Conservation (phyloP, 2,888 invertebrate genomes). For the Actias luna region DNA sequence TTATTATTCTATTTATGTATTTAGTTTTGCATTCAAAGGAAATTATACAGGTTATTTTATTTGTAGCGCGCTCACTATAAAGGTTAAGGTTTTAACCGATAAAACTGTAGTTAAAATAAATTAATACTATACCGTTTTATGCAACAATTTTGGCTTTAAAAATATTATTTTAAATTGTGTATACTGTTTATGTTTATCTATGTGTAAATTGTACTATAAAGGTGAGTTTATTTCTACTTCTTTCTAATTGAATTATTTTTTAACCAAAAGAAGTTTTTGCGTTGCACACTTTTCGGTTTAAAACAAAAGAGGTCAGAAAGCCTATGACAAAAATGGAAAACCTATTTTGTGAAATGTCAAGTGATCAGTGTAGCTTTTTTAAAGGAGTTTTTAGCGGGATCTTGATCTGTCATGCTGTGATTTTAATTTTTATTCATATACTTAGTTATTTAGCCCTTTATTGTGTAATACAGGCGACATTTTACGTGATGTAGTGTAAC, state of each 20-base stretch:
- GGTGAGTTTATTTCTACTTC: background rate
- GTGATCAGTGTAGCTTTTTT: slow-evolving; percentile 17
- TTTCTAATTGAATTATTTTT: background rate
- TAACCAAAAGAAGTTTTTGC: background rate
- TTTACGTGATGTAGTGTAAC: no score
- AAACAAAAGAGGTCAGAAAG: background rate
- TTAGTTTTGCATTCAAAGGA: background rate
- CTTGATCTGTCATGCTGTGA: no score
- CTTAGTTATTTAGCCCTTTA: no score
- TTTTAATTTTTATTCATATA: no score
- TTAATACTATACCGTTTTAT: no score
- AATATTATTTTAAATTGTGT: background rate
- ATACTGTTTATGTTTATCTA: background rate
- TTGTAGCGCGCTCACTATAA: background rate
- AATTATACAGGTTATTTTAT: background rate
- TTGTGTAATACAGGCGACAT: no score
- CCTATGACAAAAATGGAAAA: background rate
- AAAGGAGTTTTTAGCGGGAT: no score
- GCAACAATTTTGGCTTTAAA: no score
- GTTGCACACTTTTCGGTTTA: background rate
- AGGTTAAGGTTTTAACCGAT: background rate
- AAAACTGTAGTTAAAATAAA: no score
- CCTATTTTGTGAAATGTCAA: slow-evolving; percentile 12
- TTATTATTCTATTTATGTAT: background rate
- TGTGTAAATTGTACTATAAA: background rate